These are phyloP conservation scores for Leptopilina myrica DNA, from an alignment of 2,888 invertebrate genomes.

Conservation along the genomic window DNA sequence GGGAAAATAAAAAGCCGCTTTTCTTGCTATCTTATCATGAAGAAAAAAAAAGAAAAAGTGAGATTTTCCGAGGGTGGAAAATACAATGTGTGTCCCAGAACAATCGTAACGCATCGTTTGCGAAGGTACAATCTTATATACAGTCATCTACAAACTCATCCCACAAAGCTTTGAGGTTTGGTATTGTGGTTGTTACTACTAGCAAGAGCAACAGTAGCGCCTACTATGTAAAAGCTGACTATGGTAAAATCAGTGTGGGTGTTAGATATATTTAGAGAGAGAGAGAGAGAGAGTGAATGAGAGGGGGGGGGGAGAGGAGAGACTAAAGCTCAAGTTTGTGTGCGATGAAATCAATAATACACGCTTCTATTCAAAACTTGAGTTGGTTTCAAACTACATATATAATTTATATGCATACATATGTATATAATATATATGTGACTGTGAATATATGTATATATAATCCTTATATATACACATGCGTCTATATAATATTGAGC, in stretches of 20 bases:
- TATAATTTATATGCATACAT: constrained; percentile 6
- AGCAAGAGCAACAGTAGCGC: constrained; percentile 46
- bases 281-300: constrained; percentile 2
- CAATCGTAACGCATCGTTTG: constrained; percentile 27
- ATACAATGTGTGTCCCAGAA: constrained; percentile 22
- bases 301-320: neutral
- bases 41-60: neutral
- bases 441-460: neutral
- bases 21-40: constrained; percentile 20
- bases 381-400: constrained; percentile 45
- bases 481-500: neutral
- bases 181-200: constrained; percentile 44
- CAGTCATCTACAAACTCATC: neutral
- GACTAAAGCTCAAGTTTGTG: constrained; percentile 47
- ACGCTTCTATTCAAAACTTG: constrained; percentile 66
- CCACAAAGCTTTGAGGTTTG: constrained; percentile 43
- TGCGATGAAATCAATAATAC: constrained; percentile 72
- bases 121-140: constrained; percentile 25
- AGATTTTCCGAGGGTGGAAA: constrained; percentile 2
- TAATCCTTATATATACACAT: constrained; percentile 1
- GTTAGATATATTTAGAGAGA: constrained; percentile 23
- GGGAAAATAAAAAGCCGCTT: constrained; percentile 10
- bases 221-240: constrained; percentile 11
- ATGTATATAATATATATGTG: neutral
- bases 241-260: constrained; percentile 38